phyloP scores from a whole-genome alignment of 2,888 invertebrate species.

The Campoletis raptor region DNA sequence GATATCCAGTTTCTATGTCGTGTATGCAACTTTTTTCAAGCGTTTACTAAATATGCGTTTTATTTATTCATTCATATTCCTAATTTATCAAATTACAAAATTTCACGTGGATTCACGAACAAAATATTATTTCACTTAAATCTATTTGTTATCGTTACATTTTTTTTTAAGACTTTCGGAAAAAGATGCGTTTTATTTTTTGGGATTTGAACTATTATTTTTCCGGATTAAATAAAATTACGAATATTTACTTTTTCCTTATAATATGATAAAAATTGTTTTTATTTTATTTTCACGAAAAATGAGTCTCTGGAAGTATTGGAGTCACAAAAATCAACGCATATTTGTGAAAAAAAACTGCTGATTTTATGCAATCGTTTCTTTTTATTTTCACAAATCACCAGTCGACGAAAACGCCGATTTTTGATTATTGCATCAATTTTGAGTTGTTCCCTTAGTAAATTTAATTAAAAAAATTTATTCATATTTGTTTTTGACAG shows the following conservation, averaged over 20 bases:
- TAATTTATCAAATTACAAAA: not conserved
- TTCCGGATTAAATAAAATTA: no score
- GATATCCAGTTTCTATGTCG: conserved; percentile 4
- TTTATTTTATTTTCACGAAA: not conserved
- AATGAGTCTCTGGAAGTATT: not conserved
- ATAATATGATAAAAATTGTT: no score
- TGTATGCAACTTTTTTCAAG: not conserved
- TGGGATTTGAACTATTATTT: no score
- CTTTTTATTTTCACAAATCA: no score
- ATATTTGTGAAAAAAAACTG: not conserved
- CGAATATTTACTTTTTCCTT: no score
- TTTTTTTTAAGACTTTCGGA: not conserved
- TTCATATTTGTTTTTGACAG: not conserved
- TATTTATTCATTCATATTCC: not conserved
- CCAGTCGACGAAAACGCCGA: no score
- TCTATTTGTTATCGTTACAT: not conserved
- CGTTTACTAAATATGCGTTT: not conserved
- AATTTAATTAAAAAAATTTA: not conserved
- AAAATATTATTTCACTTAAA: not conserved
- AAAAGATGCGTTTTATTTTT: not conserved
- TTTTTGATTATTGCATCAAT: not conserved
- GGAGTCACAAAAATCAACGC: not conserved
- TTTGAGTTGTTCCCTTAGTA: not conserved
- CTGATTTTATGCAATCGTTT: not conserved
- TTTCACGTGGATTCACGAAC: not conserved